Evolutionary conservation across 2,888 invertebrate genomes (phyloP).

Genomic region (Hydrotaea diabolus): DNA sequence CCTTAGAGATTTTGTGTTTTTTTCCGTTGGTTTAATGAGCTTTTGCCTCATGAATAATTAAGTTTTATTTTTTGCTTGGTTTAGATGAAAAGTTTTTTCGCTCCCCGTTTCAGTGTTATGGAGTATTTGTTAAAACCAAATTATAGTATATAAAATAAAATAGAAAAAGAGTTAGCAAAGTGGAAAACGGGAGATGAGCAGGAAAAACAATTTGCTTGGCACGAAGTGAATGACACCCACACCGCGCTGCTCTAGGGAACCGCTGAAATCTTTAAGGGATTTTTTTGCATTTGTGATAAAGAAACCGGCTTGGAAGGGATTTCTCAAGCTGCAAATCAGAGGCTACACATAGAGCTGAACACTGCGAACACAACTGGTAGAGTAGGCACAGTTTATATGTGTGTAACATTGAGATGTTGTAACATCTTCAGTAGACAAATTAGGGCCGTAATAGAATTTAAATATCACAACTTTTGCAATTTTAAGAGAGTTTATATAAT

Average conservation of each 20-base stretch:
- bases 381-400: no score
- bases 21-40: constrained; percentile 56
- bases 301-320: no score
- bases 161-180: constrained; percentile 29
- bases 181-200: background rate
- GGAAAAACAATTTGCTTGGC: background rate
- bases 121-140: constrained; percentile 23
- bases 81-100: constrained; percentile 38
- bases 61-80: constrained; percentile 44
- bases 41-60: constrained; percentile 61
- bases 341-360: no score
- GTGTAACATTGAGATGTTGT: no score
- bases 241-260: background rate
- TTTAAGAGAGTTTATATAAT: no score
- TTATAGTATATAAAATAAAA: background rate
- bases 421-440: no score
- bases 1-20: constrained; percentile 53
- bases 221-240: background rate
- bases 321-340: no score
- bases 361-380: no score
- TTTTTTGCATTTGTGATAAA: background rate
- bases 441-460: no score
- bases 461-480: no score
- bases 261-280: background rate
- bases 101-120: constrained; percentile 13